A percentile compares a stretch with the other conserved stretches of the same genome.
Conservation (phyloP, 1,140 invertebrate species). For the Tigriopus japonicus region DNA sequence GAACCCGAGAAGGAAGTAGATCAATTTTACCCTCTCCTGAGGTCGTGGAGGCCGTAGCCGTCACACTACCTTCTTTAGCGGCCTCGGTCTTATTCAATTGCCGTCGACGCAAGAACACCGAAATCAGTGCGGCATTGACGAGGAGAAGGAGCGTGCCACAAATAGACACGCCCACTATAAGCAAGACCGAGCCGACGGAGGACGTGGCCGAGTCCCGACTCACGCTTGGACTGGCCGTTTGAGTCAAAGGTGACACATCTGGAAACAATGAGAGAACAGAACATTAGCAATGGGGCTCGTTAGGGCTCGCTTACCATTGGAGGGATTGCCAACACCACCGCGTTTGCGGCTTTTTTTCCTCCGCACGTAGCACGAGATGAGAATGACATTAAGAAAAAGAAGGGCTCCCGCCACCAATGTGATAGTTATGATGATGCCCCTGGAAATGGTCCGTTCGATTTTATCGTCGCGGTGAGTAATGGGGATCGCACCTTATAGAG, state of each 20-base stretch:
- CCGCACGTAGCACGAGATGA: conserved; percentile 69
- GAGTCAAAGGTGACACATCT: not conserved
- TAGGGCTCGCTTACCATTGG: not conserved
- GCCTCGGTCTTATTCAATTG: no score
- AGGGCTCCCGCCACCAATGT: conserved; percentile 48
- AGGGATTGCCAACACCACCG: not conserved
- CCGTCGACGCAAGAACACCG: no score
- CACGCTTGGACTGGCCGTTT: no score
- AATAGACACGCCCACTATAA: not conserved
- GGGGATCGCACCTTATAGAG: not conserved
- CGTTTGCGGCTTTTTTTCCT: conserved; percentile 22
- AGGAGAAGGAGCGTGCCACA: not conserved
- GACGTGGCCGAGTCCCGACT: no score
- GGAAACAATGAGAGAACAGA: not conserved
- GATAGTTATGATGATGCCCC: conserved; percentile 48
- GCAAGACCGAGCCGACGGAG: not conserved
- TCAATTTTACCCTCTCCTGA: no score
- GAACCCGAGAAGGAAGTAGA: no score
- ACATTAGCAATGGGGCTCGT: not conserved
- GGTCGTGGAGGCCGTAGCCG: no score
- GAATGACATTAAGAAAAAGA: conserved; percentile 55
- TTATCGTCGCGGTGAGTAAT: conserved; percentile 8
- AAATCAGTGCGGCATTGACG: not conserved
- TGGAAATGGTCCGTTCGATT: conserved; percentile 22
- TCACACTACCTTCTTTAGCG: no score